A percentile compares a stretch with the other conserved stretches of the same genome.
Evolutionary conservation across 1,140 invertebrate genomes (phyloP).

Genomic region (Danaus plexippus): DNA sequence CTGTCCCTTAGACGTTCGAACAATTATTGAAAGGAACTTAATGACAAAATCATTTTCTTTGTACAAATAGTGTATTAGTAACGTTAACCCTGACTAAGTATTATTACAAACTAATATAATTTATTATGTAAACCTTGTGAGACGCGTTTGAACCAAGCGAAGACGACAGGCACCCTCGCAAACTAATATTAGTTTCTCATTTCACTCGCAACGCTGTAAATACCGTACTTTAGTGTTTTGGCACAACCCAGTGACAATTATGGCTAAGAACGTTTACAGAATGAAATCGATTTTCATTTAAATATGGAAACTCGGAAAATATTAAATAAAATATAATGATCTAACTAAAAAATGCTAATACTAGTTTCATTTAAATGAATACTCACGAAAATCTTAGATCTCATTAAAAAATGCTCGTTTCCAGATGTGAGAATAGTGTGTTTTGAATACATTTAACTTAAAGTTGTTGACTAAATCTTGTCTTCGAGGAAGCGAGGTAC

Average conservation of each 20-base stretch:
- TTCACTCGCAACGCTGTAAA: conserved; percentile 43
- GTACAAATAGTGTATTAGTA: not conserved
- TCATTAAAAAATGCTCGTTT: too few species aligned
- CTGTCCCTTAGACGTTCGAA: not conserved
- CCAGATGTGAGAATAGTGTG: too few species aligned
- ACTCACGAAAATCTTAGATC: too few species aligned
- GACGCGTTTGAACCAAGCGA: not conserved
- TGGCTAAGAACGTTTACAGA: conserved; percentile 28
- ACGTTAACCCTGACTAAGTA: not conserved
- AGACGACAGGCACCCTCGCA: conserved; percentile 25
- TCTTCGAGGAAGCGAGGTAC: too few species aligned
- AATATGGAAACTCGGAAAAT: conserved; percentile 20
- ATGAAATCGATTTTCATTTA: conserved; percentile 27
- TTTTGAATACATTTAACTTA: too few species aligned
- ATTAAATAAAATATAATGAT: too few species aligned
- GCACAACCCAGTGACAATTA: conserved; percentile 38
- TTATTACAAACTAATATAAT: too few species aligned
- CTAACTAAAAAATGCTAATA: too few species aligned
- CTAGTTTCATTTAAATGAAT: too few species aligned
- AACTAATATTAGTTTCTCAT: conserved; percentile 51
- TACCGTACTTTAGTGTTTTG: conserved; percentile 46
- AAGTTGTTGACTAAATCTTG: too few species aligned
- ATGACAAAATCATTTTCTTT: too few species aligned
- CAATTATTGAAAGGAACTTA: conserved; percentile 4
- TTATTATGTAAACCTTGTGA: too few species aligned